Evolutionary conservation across 1,140 invertebrate species (phyloP), one percentile per base, ranked within the genome.

Genomic region (Zaprionus camerounensis): DNA sequence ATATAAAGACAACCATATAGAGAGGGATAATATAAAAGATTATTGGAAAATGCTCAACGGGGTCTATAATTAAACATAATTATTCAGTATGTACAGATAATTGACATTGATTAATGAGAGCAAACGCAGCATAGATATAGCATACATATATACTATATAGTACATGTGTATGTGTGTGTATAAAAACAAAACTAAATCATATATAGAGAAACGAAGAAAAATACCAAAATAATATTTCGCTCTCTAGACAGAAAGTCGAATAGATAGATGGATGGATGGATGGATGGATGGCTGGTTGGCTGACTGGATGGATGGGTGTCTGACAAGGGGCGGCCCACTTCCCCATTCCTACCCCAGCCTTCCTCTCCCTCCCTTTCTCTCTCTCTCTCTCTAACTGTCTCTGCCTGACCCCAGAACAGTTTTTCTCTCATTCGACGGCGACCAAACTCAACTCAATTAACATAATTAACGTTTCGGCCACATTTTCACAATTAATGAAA

Each of bases 41-140:
- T 84, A 88, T 88, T 90, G 86, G 85, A 91, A 88, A 90, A 91
- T 90, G 79, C 86, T 85, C 81, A 46, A 71, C 56, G 74, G 71
- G 59, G 76, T 72, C 85, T 85, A 91, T 91, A 91, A 91, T 91
- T 91, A 91, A 91, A 77, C 84, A 88, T 88, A 91, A 91, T 91
- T 90, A 91, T 91, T 91, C 83, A 91, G 84, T 90, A 86, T 84
- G 85, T 91, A 91, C 85, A 90, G 82, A 83, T 88, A 91, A 91
- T 91, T 91, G 90, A 91, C 90, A 91, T 91, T 91, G 90, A 91
- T 91, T 91, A 91, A 91, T 91, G 90, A 91, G 85, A 91, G 90
- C 82, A 90, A 75, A 82, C 77, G 26, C 28, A 53, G 58, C 26
- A 70, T 24, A 55, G 26, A 49, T 7, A 67, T 24, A 59, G 53